These are phyloP conservation scores for Drosophila fungiperda DNA, from an alignment of 2,888 invertebrate genomes.

Conservation along the genomic window DNA sequence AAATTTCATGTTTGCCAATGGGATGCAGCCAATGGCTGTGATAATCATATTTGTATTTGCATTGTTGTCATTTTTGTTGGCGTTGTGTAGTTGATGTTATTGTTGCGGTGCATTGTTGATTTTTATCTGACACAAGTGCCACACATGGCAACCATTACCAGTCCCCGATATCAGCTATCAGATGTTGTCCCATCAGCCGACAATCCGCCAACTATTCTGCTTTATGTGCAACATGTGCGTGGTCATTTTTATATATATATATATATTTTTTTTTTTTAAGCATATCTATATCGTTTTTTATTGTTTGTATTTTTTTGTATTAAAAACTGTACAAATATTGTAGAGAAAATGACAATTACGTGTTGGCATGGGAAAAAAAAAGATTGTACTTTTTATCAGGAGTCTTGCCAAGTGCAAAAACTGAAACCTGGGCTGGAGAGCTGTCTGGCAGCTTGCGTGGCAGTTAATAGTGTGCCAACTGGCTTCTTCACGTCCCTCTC, in stretches of 20 bases:
- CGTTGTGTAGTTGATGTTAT: slow-evolving; percentile 45
- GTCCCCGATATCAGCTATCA: slow-evolving; percentile 41
- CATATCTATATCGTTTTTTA: slow-evolving; percentile 10
- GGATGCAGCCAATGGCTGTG: slow-evolving; percentile 24
- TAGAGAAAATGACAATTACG: slow-evolving; percentile 28
- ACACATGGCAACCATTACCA: slow-evolving; percentile 27
- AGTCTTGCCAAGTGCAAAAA: slow-evolving; percentile 20
- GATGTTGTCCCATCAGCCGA: slow-evolving; percentile 34
- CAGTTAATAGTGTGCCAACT: slow-evolving; percentile 32
- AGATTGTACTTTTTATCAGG: slow-evolving; percentile 33
- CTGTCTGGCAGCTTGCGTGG: slow-evolving; percentile 22
- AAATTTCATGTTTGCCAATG: slow-evolving; percentile 23
- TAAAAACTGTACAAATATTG: slow-evolving; percentile 24
- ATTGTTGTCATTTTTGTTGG: slow-evolving; percentile 49
- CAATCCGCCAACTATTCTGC: slow-evolving; percentile 13
- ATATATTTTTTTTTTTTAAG: neutral
- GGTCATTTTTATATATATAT: neutral
- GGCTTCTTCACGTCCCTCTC: neutral
- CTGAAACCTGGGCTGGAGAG: slow-evolving; percentile 17
- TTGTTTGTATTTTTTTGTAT: slow-evolving; percentile 9
- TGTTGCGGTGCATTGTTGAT: slow-evolving; percentile 59
- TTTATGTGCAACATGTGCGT: slow-evolving; percentile 43
- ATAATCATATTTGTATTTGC: slow-evolving; percentile 57
- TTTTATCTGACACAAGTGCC: slow-evolving; percentile 54
- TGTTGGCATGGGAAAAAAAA: slow-evolving; percentile 1